Conservation (phyloP, 1,140 invertebrate species). For the Lasioglossum albipes region DNA sequence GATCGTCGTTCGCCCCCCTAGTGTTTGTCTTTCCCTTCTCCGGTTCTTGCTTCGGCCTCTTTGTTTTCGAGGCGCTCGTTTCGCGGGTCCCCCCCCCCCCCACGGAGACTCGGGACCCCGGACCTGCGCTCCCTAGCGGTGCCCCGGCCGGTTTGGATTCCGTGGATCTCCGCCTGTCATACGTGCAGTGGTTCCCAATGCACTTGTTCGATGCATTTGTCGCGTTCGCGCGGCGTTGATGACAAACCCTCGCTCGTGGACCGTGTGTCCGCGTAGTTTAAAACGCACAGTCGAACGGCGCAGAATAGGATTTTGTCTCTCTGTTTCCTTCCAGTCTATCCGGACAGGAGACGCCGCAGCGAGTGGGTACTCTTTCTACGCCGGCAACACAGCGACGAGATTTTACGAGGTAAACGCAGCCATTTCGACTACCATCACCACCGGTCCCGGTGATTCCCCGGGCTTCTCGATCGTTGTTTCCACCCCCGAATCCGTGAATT, state of each 20-base stretch:
- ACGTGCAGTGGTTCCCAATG: conserved; percentile 38
- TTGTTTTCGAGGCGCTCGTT: conserved; percentile 3
- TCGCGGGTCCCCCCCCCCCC: background rate
- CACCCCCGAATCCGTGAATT: conserved; percentile 27
- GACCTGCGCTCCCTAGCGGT: no score
- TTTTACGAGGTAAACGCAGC: conserved; percentile 36
- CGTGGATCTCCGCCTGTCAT: conserved; percentile 1
- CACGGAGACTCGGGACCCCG: no score
- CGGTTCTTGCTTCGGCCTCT: background rate
- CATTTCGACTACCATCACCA: background rate
- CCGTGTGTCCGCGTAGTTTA: conserved; percentile 6
- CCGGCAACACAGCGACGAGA: background rate
- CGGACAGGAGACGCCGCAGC: background rate
- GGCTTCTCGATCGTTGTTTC: conserved; percentile 10
- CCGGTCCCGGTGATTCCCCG: conserved; percentile 13
- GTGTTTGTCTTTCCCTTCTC: conserved; percentile 23
- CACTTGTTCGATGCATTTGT: background rate
- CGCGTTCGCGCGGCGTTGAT: background rate
- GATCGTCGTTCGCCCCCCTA: background rate
- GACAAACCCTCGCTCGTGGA: no score
- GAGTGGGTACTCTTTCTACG: background rate
- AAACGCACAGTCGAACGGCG: conserved; percentile 7
- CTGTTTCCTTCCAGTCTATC: conserved; percentile 13
- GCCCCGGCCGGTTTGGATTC: no score
- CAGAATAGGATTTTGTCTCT: conserved; percentile 16